A percentile compares a stretch with the other conserved stretches of the same genome.
phyloP scores from a whole-genome alignment of 2,113 vertebrate genomes.

The Pipa parva region DNA sequence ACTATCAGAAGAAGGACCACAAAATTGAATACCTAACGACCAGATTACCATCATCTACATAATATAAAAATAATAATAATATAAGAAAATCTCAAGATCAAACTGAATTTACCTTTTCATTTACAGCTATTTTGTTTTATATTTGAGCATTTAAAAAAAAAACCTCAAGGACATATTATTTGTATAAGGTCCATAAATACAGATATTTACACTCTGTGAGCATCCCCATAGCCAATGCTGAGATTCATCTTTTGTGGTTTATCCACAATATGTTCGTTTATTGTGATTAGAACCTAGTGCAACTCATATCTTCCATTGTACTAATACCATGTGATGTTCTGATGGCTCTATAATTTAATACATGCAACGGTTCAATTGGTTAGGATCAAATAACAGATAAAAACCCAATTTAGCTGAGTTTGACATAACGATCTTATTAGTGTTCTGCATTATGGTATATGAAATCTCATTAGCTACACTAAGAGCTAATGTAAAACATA shows the following conservation, averaged over 20 bases:
- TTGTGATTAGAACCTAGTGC: conserved; percentile 8
- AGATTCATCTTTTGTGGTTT: background rate
- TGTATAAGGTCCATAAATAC: too few species aligned
- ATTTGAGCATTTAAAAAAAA: too few species aligned
- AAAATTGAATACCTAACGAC: too few species aligned
- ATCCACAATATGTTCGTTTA: background rate
- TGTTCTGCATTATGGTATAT: conserved; percentile 44
- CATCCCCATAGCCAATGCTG: too few species aligned
- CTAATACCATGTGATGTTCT: conserved; percentile 30
- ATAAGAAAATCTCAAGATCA: too few species aligned
- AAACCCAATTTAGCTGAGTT: conserved; percentile 41
- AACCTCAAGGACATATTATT: too few species aligned
- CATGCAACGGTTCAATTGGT: conserved; percentile 38
- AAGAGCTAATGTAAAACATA: conserved; percentile 43
- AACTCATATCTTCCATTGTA: conserved; percentile 18
- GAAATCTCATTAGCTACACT: conserved; percentile 43
- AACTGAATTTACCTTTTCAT: too few species aligned
- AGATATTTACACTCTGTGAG: too few species aligned
- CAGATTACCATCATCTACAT: too few species aligned
- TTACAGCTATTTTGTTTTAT: too few species aligned
- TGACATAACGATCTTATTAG: conserved; percentile 44
- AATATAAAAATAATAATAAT: too few species aligned
- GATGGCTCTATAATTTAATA: conserved; percentile 39
- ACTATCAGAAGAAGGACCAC: too few species aligned
- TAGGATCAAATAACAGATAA: conserved; percentile 43